Evolutionary conservation across 2,888 invertebrate species (phyloP).

Genomic region (Athripsodes cinereus): DNA sequence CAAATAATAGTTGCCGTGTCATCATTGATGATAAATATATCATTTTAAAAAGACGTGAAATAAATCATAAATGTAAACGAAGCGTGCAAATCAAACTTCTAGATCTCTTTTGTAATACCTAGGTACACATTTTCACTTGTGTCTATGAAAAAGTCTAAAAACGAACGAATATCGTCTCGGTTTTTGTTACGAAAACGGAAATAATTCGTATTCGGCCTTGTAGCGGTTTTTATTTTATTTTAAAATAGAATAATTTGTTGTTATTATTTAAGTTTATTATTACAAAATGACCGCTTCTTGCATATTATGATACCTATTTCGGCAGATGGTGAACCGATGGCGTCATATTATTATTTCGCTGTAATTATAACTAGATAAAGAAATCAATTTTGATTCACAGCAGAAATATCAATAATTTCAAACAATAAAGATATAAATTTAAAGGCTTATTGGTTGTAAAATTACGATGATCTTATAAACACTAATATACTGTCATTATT

Average conservation of each 20-base stretch:
- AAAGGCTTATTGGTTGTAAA: no score
- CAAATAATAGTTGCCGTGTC: no score
- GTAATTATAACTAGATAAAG: no score
- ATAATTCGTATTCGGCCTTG: background rate
- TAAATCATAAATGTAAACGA: background rate
- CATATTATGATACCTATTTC: no score
- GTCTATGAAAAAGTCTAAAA: background rate
- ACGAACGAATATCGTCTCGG: background rate
- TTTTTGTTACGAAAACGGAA: background rate
- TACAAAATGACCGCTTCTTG: background rate
- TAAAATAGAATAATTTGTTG: background rate
- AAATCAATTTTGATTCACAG: no score
- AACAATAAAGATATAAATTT: no score
- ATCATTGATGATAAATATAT: no score
- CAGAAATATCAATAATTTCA: no score
- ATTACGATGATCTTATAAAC: no score
- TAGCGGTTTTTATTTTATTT: background rate
- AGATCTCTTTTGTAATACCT: background rate
- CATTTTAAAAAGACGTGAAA: background rate
- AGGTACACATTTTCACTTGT: background rate
- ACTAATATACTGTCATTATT: no score
- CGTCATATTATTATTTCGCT: no score
- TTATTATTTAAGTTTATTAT: constrained; percentile 1
- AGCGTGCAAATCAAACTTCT: background rate
- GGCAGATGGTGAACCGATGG: no score